phyloP scores from a whole-genome alignment of 2,888 invertebrate species.

The Julus scanicus region DNA sequence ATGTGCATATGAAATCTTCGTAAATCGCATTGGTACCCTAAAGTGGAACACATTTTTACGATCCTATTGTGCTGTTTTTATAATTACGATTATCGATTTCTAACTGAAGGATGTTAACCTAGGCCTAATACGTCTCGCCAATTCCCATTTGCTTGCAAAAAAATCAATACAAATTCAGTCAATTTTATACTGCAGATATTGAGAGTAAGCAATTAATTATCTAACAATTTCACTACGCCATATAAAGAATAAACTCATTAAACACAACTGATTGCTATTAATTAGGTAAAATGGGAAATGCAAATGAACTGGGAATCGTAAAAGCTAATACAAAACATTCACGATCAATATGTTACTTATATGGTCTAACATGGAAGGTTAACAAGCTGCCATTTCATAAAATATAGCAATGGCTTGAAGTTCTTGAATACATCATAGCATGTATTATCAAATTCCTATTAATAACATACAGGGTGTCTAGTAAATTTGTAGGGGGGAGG shows the following conservation, averaged over 20 bases:
- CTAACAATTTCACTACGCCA: too few relatives aligned
- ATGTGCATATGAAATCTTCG: neutral
- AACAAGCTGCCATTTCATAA: neutral
- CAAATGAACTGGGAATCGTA: neutral
- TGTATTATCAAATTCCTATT: too few relatives aligned
- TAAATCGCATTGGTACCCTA: neutral
- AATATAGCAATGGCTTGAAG: neutral
- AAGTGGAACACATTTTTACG: neutral
- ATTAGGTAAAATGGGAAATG: neutral
- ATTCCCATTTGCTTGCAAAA: neutral
- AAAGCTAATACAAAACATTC: neutral
- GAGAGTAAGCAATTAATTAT: neutral
- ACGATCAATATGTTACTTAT: neutral
- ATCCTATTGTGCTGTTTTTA: neutral
- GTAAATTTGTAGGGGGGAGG: too few relatives aligned
- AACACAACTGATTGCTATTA: neutral
- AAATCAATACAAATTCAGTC: too few relatives aligned
- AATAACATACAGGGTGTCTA: too few relatives aligned
- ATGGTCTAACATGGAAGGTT: neutral
- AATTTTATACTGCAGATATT: too few relatives aligned
- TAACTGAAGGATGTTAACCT: neutral
- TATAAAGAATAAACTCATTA: neutral
- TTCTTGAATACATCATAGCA: neutral
- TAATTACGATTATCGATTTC: slow-evolving; percentile 31
- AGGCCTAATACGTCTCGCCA: neutral